These are phyloP conservation scores for Drosophila repletoides DNA, from an alignment of 1,140 invertebrate species.

Conservation along the genomic window DNA sequence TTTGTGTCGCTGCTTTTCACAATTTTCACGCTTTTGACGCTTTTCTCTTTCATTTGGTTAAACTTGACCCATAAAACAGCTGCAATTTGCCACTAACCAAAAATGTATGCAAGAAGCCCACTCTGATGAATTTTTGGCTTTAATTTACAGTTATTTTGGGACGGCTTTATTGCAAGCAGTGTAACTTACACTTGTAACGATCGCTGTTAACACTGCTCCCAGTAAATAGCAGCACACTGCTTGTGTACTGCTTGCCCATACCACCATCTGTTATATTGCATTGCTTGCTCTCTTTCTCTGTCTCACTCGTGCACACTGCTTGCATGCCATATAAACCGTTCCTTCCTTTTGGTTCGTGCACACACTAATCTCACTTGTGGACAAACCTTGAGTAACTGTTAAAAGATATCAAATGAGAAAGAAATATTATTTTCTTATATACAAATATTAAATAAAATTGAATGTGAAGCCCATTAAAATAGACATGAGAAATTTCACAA, in stretches of 20 bases:
- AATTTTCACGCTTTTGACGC: conserved; percentile 28
- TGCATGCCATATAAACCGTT: no score
- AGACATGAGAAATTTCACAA: no score
- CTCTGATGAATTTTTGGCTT: conserved; percentile 1
- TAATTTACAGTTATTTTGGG: background rate
- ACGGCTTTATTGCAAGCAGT: background rate
- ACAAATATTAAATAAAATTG: no score
- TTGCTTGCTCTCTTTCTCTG: no score
- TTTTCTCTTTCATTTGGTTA: conserved; percentile 44
- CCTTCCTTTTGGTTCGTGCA: background rate
- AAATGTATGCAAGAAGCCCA: conserved; percentile 21
- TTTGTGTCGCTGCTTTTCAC: conserved; percentile 27
- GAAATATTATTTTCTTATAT: no score
- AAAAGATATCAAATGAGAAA: no score
- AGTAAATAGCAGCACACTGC: background rate
- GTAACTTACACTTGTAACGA: no score
- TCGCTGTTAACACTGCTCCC: background rate
- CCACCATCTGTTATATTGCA: background rate
- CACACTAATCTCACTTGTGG: background rate
- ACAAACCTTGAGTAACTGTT: background rate
- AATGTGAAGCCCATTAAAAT: no score
- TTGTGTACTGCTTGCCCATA: background rate
- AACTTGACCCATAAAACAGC: conserved; percentile 69
- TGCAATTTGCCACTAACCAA: background rate
- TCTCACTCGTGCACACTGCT: no score